These are phyloP conservation scores for Micrasema minimum DNA, from an alignment of 1,140 invertebrate species.

Conservation along the genomic window DNA sequence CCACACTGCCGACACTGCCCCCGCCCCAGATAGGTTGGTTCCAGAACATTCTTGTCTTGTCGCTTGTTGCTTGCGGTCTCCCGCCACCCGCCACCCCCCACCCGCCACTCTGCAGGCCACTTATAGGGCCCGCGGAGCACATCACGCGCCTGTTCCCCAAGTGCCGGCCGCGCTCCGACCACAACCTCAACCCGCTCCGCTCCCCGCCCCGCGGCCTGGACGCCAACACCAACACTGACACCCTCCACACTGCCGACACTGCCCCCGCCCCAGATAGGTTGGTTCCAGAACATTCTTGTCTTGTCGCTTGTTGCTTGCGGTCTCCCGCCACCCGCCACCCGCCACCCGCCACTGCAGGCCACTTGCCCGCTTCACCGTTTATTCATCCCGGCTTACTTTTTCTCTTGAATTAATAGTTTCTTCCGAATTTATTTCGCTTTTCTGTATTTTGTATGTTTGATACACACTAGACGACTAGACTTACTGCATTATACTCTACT, in stretches of 20 bases:
- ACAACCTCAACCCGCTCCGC: slow-evolving; percentile 68
- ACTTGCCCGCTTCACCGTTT: no score
- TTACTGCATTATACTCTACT: no score
- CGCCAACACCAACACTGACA: slow-evolving; percentile 41
- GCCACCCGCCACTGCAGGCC: slow-evolving; percentile 55
- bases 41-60: slow-evolving; percentile 9
- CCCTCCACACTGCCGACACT: slow-evolving; percentile 33
- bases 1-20: slow-evolving; percentile 38
- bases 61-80: slow-evolving; percentile 29
- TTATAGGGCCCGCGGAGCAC: slow-evolving; percentile 77
- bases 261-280: slow-evolving; percentile 50
- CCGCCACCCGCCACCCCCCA: slow-evolving; percentile 64
- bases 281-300: slow-evolving; percentile 8
- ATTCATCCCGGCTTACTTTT: no score
- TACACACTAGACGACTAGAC: no score
- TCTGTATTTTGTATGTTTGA: no score
- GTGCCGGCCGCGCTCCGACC: slow-evolving; percentile 75
- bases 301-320: neutral
- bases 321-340: slow-evolving; percentile 59
- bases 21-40: slow-evolving; percentile 47
- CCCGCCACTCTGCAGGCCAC: slow-evolving; percentile 45
- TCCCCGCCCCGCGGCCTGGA: slow-evolving; percentile 19
- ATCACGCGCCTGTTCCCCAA: slow-evolving; percentile 87
- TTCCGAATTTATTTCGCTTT: no score
- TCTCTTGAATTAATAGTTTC: no score